Conservation (phyloP, 1,140 invertebrate genomes). For the Drosophila neocordata region DNA sequence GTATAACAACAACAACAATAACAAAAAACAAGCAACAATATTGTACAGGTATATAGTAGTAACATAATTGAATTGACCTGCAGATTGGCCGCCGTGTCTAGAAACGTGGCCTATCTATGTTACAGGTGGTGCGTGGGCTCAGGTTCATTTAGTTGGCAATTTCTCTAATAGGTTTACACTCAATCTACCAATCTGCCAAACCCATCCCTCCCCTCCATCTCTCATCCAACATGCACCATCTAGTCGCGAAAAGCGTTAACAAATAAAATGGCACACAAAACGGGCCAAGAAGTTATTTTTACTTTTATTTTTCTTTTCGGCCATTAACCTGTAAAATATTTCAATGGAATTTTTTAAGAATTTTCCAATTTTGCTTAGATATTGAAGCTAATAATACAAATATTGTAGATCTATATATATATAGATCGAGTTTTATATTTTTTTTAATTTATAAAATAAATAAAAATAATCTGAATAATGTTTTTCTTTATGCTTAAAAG, state of each 20-base stretch:
- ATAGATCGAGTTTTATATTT: no score
- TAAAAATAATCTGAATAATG: no score
- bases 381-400: no score
- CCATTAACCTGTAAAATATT: background rate
- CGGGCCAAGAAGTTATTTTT: conserved; percentile 2
- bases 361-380: no score
- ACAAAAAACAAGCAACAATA: background rate
- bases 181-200: conserved; percentile 55
- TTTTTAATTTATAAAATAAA: no score
- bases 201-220: background rate
- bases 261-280: conserved; percentile 38
- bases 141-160: conserved; percentile 76
- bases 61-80: conserved; percentile 67
- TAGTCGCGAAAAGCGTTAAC: conserved; percentile 14
- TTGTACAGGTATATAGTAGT: conserved; percentile 28
- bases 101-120: conserved; percentile 17
- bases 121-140: conserved; percentile 31
- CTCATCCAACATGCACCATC: background rate
- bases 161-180: conserved; percentile 79
- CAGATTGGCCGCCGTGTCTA: conserved; percentile 31
- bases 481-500: no score
- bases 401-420: no score
- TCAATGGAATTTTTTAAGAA: no score
- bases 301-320: background rate
- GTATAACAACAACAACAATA: background rate